Evolutionary conservation across 2,888 invertebrate genomes (phyloP).

Genomic region (Agonopterix heracliana): DNA sequence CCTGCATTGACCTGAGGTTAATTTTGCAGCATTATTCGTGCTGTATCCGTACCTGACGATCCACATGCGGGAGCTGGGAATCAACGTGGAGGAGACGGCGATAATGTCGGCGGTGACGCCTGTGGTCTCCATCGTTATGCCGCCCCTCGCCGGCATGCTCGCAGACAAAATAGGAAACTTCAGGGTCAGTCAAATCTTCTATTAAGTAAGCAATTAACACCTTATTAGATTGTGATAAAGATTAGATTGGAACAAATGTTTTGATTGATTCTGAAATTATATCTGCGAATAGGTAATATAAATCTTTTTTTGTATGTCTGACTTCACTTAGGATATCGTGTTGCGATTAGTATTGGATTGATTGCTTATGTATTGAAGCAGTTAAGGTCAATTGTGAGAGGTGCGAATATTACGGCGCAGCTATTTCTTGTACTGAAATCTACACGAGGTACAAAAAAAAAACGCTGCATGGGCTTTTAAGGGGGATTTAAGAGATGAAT

Average conservation of each 20-base stretch:
- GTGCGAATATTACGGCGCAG: no score
- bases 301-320: not conserved
- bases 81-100: conserved; percentile 86
- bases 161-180: conserved; percentile 89
- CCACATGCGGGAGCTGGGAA: conserved; percentile 86
- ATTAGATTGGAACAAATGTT: no score
- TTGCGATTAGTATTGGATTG: conserved; percentile 1
- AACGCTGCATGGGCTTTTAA: no score
- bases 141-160: conserved; percentile 84
- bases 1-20: not conserved
- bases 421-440: no score
- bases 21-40: conserved; percentile 79
- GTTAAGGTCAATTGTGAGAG: not conserved
- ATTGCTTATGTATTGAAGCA: not conserved
- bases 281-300: no score
- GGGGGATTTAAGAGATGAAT: no score
- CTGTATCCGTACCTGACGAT: conserved; percentile 87
- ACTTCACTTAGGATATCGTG: conserved; percentile 1
- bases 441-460: no score
- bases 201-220: no score
- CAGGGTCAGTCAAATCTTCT: conserved; percentile 69
- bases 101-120: conserved; percentile 88
- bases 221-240: no score
- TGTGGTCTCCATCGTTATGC: conserved; percentile 85
- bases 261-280: no score